Conservation (phyloP, 1,140 invertebrate species). For the Bombus affinis region DNA sequence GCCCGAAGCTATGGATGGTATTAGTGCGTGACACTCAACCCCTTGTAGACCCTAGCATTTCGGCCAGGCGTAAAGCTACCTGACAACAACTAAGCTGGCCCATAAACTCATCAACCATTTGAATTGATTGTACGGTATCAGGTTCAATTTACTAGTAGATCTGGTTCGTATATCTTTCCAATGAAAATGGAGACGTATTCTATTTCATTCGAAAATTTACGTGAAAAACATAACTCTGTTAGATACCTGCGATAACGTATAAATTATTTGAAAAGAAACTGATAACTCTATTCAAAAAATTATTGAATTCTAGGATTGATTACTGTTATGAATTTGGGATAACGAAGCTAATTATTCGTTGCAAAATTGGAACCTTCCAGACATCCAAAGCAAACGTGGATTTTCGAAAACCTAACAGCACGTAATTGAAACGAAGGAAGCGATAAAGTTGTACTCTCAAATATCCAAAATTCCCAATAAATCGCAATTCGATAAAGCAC, state of each 20-base stretch:
- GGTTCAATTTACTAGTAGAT: slow-evolving; percentile 58
- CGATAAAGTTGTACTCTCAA: no score
- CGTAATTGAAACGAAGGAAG: no score
- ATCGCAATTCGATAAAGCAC: no score
- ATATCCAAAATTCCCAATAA: no score
- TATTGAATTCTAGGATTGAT: no score
- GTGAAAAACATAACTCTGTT: not conserved
- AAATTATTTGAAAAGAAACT: not conserved
- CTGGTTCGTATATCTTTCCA: slow-evolving; percentile 38
- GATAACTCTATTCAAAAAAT: no score
- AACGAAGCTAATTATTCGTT: no score
- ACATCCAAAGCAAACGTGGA: no score
- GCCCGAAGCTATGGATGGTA: slow-evolving; percentile 30
- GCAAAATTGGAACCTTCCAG: no score
- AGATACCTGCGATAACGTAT: not conserved
- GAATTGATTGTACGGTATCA: slow-evolving; percentile 64
- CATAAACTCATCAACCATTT: slow-evolving; percentile 68
- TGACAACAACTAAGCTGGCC: slow-evolving; percentile 55
- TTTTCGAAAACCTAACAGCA: no score
- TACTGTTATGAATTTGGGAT: no score
- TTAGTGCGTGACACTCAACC: slow-evolving; percentile 43
- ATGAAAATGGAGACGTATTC: slow-evolving; percentile 22
- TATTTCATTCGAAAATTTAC: slow-evolving; percentile 7
- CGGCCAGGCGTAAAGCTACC: slow-evolving; percentile 18
- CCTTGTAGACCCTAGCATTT: slow-evolving; percentile 42